Base-by-base conservation (phyloP, 2,888 invertebrate species). In the Auanema freiburgensis region DNA sequence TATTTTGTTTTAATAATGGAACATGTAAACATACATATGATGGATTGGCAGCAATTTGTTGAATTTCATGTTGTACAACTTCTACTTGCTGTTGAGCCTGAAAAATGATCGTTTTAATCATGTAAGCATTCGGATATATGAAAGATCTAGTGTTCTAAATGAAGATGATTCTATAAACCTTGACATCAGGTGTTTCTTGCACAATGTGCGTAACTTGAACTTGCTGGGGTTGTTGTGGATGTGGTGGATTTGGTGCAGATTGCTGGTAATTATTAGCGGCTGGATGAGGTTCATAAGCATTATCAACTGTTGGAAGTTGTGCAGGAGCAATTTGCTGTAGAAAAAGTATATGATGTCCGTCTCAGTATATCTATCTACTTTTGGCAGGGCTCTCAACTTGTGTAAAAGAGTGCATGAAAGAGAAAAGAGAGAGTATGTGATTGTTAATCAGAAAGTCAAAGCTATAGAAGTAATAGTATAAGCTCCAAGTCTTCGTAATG, bases 131-230 rank as follows among this genome's bases (percentile, higher is more conserved):
- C 10, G 33, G 8, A 33, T n/a, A 33, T 33, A 8, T 33, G 33
- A 33, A 33, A 33, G 33, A 3, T 33, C 33, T 33, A 33, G 33
- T 33, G 33, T 33, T 33, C 33, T 33, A 33, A 5, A 33, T 33
- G 33, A 33, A 33, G 33, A 33, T 33, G 3, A 8, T 33, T 33
- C 8, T 33, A 33, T 33, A 33, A 33, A 33, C 33, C 33, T 33
- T 46, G 8, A 46, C 21, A 46, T 46, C 3, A 5, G 21, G 21
- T 46, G 21, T 8, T 46, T 46, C 21, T 33, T 33, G 33, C 8
- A 33, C 33, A 33, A 33, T 33, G 33, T 52, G 18, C 5, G 52
- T 25, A 6, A 52, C 52, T 52, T 52, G 52, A 25, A 52, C 52
- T 52, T 16, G 52, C 25, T 23, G 21, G 3, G 18, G 33, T 33